Evolutionary conservation across 2,888 invertebrate species (phyloP), one percentile per base, ranked within the genome.

Genomic region (Tortrix viridana): DNA sequence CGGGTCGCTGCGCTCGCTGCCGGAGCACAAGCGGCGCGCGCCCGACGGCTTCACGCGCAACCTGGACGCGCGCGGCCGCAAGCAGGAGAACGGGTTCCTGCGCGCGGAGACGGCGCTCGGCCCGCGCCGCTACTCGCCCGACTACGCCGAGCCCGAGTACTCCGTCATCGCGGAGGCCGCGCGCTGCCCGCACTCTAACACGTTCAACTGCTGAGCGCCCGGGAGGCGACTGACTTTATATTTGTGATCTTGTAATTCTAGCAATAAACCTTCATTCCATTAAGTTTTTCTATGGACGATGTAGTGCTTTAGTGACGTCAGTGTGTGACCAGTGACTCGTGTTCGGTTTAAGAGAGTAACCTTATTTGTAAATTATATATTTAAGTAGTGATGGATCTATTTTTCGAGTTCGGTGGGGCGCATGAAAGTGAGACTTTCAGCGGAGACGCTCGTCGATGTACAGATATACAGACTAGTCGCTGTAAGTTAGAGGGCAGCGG

Each of bases 181-280:
- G 57, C 88, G 86, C 60, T 92, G 92, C 78, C 74, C 83, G 58
- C 92, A 91, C 82, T 87, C 91, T 73, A 91, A 91, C 82, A 92
- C 92, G 65, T 92, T 92, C 82, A 91, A 92, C 85, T 92, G 92
- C 87, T 92, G 90, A 92, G 88, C 32, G 70, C 80, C 65, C 65
- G 56, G 62, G 57, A 46, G 49, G 61, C 50, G 12, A 44, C 54
- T 64, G 81, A 77, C 75, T 83, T 75, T 82, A 77, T 80, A 85
- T 87, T 89, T 89, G 92, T 92, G 92, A 92, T 92, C 89, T 92
- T 92, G 89, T 84, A 90, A 92, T 89, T 85, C 84, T 92, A 92
- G 92, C 92, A 92, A 92, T 92, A 92, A 92, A 87, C 84, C 89
- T 92, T 90, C 92, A 91, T 92, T 92, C 92, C 91, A 88, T 87